Base-by-base conservation (phyloP, 2,888 invertebrate species). In the Stictocephala bisonia region DNA sequence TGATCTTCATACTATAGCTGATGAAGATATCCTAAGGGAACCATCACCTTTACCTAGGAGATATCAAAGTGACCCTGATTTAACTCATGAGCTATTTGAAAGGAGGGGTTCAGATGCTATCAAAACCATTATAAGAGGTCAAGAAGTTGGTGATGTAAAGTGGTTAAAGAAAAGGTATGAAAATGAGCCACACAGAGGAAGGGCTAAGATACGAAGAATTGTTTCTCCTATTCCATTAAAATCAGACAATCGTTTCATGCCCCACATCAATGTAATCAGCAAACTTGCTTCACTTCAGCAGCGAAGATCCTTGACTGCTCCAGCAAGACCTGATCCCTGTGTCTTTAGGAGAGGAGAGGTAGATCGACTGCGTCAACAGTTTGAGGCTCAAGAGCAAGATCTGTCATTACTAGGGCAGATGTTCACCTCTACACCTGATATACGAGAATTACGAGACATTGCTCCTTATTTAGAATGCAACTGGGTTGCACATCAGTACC, bases 181-280 rank as follows among this genome's bases (percentile, higher is more conserved):
- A 79, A 83, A 83, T 68, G 84, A 85, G 3, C 83, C 83, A 0
- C 80, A 81, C 64, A 81, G 85, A 1, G 83, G 83, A 3, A 83
- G 88, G 29, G 86, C 88, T 0, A 82, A 89, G 41, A 84, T 85
- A 22, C 84, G 87, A 2, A 82, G 85, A 76, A 83, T 84, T 41
- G 84, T 84, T 20, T 89, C 89, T 7, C 86, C 88, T 41, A 84
- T 88, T 35, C 89, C 90, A 0, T 84, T 92, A 31, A 86, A 89
- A 35, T 85, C 88, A 0, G 89, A 89, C 71, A 91, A 93, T 81
- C 88, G 93, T 13, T 90, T 90, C 77, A 94, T 95, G 94, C 94
- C 95, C 0, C 94, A 93, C 80, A 94, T 95, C 78, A 94, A 95
- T 80, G 90, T 95, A n/a, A 95, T 95, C 79, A 94, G 94, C 79